Percentiles rank a stretch among this genome's conserved stretches.
phyloP scores from a whole-genome alignment of 2,113 vertebrate species.

The Ploceus nigricollis region DNA sequence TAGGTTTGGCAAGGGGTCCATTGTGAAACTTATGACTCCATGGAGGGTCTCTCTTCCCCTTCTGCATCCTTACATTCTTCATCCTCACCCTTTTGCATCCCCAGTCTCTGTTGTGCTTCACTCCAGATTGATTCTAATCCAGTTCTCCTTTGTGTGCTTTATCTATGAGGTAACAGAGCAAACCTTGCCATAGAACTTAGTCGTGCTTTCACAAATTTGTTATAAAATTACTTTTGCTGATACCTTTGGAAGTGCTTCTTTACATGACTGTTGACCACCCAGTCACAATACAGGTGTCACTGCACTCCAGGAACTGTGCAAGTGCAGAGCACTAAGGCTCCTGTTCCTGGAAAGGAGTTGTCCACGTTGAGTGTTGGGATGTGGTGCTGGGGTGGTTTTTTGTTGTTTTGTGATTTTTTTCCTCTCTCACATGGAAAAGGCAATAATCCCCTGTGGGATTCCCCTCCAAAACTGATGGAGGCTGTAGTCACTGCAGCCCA shows the following conservation, averaged over 20 bases:
- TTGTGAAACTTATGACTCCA: not conserved
- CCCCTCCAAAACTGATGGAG: not conserved
- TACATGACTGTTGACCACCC: no score
- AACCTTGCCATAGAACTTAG: fast-evolving
- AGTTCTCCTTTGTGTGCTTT: not conserved
- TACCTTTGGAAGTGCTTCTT: not conserved
- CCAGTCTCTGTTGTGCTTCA: no score
- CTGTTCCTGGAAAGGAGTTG: fast-evolving
- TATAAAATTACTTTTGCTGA: not conserved
- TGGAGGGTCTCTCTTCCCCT: not conserved
- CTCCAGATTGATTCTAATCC: not conserved
- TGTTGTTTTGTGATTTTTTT: no score
- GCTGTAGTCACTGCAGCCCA: not conserved
- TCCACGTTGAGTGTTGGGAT: fast-evolving
- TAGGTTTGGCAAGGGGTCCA: not conserved
- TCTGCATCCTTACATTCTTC: not conserved
- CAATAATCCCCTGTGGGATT: fast-evolving
- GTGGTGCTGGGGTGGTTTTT: fast-evolving
- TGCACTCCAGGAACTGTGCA: fast-evolving
- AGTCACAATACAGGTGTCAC: fast-evolving
- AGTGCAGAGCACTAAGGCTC: fast-evolving
- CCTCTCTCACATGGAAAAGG: not conserved
- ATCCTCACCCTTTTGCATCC: not conserved
- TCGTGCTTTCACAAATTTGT: fast-evolving
- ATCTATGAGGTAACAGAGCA: not conserved